Base-by-base conservation (phyloP, 2,797 vertebrate genomes). In the Orientallactaga sibirica region DNA sequence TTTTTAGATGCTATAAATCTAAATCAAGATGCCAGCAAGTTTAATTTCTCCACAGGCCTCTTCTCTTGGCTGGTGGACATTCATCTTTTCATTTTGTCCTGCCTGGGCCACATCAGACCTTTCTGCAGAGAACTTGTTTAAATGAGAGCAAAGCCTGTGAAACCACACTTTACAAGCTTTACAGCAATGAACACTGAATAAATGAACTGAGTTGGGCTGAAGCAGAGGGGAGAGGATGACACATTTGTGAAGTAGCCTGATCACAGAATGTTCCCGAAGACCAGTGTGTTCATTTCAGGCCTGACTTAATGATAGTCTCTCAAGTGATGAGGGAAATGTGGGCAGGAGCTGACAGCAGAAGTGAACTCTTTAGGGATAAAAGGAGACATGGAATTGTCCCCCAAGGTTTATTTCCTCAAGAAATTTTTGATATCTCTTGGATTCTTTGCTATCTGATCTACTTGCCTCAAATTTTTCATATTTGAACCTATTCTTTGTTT, bases 361-460 rank as follows among this genome's bases (percentile, higher is more conserved):
- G 7, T 81, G 2, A n/a, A 16, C 18, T 74, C 48, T 90, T 68
- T 6, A 58, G n/a, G 24, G 29, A 41, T 58, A 48, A 61, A 62
- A 79, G 5, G 15, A 33, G 43, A 70, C 37, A 68, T 79, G 5
- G 5, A 66, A 20, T 78, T 29, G 55, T 82, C 75, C 29, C 2
- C n/a, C 5, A 37, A 41, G 12, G 27, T 93, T 87, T 86, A 48
- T 75, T 77, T 87, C 18, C 55, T 85, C 5, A 48, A 58, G 70
- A 29, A 48, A 19, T 84, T 84, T 16, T 78, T 85, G 29, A 18
- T 62, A 55, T 82, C 37, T 29, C 76, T 73, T n/a, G 52, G 66
- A 12, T 66, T 83, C 74, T 75, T 79, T 85, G 62, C 37, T 83
- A 55, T 55, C 85, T 82, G 48, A 84, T 86, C 86, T 76, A 27